A percentile compares a stretch with the other conserved stretches of the same genome.
Evolutionary conservation across 2,888 invertebrate species (phyloP).

Genomic region (Platycnemis pennipes): DNA sequence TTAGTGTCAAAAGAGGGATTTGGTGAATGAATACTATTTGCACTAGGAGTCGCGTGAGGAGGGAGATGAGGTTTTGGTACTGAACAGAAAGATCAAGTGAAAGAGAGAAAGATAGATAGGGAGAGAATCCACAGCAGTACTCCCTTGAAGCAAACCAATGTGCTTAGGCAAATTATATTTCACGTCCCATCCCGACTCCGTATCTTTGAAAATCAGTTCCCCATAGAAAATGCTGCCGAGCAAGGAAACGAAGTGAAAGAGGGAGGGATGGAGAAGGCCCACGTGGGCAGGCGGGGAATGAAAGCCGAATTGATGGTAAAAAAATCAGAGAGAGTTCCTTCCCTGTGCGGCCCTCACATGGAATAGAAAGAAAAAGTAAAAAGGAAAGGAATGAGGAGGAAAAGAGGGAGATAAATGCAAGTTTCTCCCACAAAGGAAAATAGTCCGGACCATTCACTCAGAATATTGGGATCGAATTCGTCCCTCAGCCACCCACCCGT

Average conservation of each 20-base stretch:
- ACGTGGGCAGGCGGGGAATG: too few relatives aligned
- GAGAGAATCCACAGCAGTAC: neutral
- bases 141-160: neutral
- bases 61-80: too few relatives aligned
- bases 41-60: too few relatives aligned
- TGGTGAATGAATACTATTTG: too few relatives aligned
- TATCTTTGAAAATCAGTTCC: neutral
- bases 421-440: constrained; percentile 14
- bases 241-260: neutral
- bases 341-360: too few relatives aligned
- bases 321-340: too few relatives aligned
- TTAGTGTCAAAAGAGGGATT: too few relatives aligned
- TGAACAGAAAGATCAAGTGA: too few relatives aligned
- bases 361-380: too few relatives aligned
- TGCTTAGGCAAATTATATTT: neutral
- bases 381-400: neutral
- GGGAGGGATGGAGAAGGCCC: neutral
- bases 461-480: neutral
- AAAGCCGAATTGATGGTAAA: too few relatives aligned
- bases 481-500: neutral
- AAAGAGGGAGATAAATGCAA: neutral
- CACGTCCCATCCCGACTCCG: neutral
- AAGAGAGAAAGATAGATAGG: too few relatives aligned
- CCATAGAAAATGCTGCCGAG: neutral
- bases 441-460: neutral